Evolutionary conservation across 2,797 vertebrate genomes (phyloP).

Genomic region (Thamnophis elegans): DNA sequence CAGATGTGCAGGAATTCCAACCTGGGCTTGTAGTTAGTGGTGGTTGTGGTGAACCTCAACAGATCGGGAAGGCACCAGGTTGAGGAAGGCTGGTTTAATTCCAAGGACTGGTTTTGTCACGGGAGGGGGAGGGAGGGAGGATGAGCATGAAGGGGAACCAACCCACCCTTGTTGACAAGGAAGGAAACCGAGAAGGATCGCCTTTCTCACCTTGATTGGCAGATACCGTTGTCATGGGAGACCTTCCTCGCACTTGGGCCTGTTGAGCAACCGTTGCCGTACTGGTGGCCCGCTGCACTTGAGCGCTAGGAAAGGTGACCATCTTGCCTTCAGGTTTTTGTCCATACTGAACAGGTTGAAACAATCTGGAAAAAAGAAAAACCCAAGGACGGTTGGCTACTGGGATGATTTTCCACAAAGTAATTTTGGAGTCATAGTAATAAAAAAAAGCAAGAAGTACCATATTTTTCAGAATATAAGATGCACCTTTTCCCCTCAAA

Average conservation of each 20-base stretch:
- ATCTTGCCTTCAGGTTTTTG: constrained; percentile 91
- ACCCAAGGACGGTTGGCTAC: neutral
- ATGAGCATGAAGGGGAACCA: neutral
- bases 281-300: constrained; percentile 67
- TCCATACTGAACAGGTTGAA: constrained; percentile 89
- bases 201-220: constrained; percentile 80
- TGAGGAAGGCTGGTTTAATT: neutral
- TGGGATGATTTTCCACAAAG: neutral
- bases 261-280: constrained; percentile 69
- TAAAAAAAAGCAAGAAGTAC: neutral
- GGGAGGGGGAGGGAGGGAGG: neutral
- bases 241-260: constrained; percentile 75
- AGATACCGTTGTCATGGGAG: constrained; percentile 73
- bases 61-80: neutral
- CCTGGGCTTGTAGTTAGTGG: neutral
- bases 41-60: neutral
- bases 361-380: constrained; percentile 74
- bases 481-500: too few species aligned
- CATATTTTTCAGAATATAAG: too few species aligned
- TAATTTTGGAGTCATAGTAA: neutral
- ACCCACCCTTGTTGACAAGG: neutral
- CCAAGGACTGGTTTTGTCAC: neutral
- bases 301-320: constrained; percentile 74
- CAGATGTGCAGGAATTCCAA: neutral
- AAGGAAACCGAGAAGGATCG: neutral